phyloP scores from a whole-genome alignment of 2,888 invertebrate species.

The Lacanobia wlatinum region DNA sequence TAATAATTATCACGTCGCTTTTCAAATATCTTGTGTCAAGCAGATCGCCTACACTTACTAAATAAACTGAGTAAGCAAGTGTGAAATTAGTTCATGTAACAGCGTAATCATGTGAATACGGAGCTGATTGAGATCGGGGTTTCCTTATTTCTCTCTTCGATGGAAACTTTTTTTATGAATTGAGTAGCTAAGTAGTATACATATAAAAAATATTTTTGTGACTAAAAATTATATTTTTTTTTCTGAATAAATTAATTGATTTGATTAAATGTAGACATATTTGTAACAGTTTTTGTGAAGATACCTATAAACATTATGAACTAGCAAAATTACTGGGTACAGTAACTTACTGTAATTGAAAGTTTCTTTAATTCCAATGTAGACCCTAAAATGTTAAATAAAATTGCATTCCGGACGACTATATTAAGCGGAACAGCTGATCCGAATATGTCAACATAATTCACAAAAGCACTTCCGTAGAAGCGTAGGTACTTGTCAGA shows the following conservation, averaged over 20 bases:
- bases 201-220: no score
- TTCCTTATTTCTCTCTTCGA: conserved; percentile 13
- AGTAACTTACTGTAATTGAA: no score
- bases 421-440: conserved; percentile 3
- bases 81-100: conserved; percentile 57
- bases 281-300: no score
- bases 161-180: background rate
- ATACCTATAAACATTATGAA: no score
- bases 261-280: no score
- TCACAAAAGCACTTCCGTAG: conserved; percentile 10
- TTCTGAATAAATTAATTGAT: no score
- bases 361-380: background rate
- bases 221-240: no score
- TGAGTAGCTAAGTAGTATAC: background rate
- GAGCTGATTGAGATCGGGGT: conserved; percentile 19
- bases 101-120: conserved; percentile 40
- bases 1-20: conserved; percentile 74
- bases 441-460: conserved; percentile 10
- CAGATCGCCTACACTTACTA: conserved; percentile 62
- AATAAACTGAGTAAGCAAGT: conserved; percentile 60
- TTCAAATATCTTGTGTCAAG: conserved; percentile 71
- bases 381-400: background rate
- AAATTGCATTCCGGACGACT: background rate
- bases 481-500: background rate
- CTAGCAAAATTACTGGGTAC: no score